phyloP scores from a whole-genome alignment of 2,797 vertebrate genomes.

The Muscicapa striata region DNA sequence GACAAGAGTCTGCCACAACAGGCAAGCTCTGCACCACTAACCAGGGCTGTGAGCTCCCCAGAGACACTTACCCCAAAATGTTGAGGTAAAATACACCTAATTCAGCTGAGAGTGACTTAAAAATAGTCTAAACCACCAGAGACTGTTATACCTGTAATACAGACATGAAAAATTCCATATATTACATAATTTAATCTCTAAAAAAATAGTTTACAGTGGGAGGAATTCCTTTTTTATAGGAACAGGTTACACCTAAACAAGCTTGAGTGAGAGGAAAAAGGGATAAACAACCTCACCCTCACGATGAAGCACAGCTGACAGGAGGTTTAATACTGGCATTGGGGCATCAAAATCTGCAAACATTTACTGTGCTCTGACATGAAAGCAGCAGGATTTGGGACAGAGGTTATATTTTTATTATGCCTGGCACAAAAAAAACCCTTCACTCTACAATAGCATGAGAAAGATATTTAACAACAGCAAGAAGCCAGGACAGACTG shows the following conservation, averaged over 20 bases:
- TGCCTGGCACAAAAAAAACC: neutral
- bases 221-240: neutral
- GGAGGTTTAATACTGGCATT: neutral
- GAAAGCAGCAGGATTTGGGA: neutral
- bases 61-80: neutral
- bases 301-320: conserved; percentile 5
- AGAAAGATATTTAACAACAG: neutral
- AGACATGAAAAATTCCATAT: neutral
- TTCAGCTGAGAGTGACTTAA: neutral
- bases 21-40: neutral
- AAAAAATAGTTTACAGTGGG: neutral
- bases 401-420: neutral
- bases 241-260: neutral
- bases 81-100: neutral
- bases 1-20: neutral
- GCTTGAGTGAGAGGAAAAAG: neutral
- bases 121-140: neutral
- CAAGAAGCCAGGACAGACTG: neutral
- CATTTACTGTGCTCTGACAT: neutral
- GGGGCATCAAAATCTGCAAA: conserved; percentile 7
- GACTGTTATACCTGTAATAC: accelerated
- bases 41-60: neutral
- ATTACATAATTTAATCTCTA: neutral
- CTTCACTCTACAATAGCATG: neutral
- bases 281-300: neutral